phyloP scores from a whole-genome alignment of 1,140 invertebrate species.

The Trichomalopsis sarcophagae region DNA sequence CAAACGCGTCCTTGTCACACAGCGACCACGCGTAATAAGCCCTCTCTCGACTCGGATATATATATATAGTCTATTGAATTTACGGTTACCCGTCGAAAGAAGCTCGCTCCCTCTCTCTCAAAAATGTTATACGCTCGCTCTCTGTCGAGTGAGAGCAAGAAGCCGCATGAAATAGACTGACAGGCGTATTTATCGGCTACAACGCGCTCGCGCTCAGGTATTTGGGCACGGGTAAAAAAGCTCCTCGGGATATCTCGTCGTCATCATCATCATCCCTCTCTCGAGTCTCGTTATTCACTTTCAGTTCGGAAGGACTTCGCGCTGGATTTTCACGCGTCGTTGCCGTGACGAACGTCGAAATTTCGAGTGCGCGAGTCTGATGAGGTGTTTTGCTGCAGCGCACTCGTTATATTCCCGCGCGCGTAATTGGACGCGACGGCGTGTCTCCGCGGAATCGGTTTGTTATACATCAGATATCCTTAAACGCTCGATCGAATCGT shows the following conservation, averaged over 20 bases:
- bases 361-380: slow-evolving; percentile 7
- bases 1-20: background rate
- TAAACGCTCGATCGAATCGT: background rate
- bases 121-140: background rate
- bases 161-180: slow-evolving; percentile 16
- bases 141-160: background rate
- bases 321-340: background rate
- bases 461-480: background rate
- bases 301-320: background rate
- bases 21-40: slow-evolving; percentile 4
- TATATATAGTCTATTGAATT: slow-evolving; percentile 15
- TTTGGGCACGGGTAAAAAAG: background rate
- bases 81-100: slow-evolving; percentile 30
- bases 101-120: background rate
- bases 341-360: slow-evolving; percentile 10
- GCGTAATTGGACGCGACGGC: background rate
- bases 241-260: background rate
- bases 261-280: background rate
- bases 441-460: background rate
- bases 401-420: background rate
- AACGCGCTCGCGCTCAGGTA: background rate
- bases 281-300: background rate
- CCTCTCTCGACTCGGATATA: background rate
- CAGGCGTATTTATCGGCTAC: slow-evolving; percentile 24
- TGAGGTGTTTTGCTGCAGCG: background rate